Conservation (phyloP, 2,113 vertebrate species). For the Jaculus jaculus region DNA sequence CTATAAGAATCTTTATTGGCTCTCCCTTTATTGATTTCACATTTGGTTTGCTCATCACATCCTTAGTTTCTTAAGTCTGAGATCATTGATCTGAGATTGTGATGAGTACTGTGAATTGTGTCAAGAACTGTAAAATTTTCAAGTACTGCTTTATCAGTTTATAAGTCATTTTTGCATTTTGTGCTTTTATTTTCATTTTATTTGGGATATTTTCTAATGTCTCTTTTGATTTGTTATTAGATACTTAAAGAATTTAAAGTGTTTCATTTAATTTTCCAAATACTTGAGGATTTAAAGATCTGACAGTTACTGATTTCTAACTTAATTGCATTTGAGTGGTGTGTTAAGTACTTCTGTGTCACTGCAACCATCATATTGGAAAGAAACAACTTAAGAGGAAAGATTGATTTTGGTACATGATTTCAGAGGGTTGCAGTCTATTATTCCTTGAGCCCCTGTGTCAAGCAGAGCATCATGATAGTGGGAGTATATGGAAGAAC, state of each 20-base stretch:
- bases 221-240: constrained; percentile 20
- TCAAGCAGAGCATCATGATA: neutral
- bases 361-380: neutral
- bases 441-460: neutral
- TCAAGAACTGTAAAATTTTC: no score
- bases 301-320: neutral
- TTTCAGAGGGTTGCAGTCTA: neutral
- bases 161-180: neutral
- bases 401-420: neutral
- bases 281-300: neutral
- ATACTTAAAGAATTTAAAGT: neutral
- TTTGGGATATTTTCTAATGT: neutral
- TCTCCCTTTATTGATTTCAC: neutral
- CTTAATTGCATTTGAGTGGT: neutral
- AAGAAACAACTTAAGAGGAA: neutral
- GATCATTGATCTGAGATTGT: neutral
- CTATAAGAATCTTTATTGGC: neutral
- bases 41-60: neutral
- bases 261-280: neutral
- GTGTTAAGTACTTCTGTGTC: neutral
- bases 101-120: neutral
- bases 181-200: neutral
- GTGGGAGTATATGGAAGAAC: neutral
- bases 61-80: neutral
- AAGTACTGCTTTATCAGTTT: neutral